Conservation (phyloP, 2,113 vertebrate species). For the Mus pahari region DNA sequence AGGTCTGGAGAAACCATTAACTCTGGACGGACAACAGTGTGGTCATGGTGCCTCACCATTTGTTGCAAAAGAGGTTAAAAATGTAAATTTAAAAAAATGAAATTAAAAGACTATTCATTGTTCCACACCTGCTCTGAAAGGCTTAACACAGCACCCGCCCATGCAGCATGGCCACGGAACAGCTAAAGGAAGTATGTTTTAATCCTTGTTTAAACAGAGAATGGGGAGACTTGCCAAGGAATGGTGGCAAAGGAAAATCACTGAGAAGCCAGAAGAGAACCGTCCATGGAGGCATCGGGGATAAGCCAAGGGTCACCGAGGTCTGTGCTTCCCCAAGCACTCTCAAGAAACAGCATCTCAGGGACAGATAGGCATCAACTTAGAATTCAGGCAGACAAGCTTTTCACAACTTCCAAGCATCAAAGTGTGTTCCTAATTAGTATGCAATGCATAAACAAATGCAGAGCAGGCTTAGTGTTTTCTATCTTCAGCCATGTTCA, state of each 20-base stretch:
- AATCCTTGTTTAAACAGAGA: conserved; percentile 67
- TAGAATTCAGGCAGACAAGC: conserved; percentile 40
- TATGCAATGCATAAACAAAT: conserved; percentile 60
- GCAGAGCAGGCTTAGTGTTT: conserved; percentile 4
- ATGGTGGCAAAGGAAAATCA: conserved; percentile 61
- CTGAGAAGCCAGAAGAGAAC: conserved; percentile 37
- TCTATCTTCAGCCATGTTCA: not conserved
- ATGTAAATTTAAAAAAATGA: conserved; percentile 54
- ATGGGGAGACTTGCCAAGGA: not conserved
- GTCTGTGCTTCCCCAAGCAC: not conserved
- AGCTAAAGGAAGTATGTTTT: conserved; percentile 62
- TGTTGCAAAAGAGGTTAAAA: conserved; percentile 66
- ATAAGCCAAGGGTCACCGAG: conserved; percentile 63
- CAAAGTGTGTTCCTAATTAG: conserved; percentile 68
- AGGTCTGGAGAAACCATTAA: conserved; percentile 82
- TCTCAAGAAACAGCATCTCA: conserved; percentile 47
- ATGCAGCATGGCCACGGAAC: conserved; percentile 40
- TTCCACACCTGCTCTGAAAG: conserved; percentile 51
- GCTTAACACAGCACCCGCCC: conserved; percentile 59
- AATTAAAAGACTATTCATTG: conserved; percentile 56
- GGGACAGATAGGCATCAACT: conserved; percentile 29
- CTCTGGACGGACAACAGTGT: conserved; percentile 73
- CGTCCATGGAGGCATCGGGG: fast-evolving
- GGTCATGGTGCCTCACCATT: conserved; percentile 66
- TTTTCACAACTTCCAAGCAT: conserved; percentile 63